A percentile compares a stretch with the other conserved stretches of the same genome.
Conservation (phyloP, 2,888 invertebrate species). For the Lomographa bimaculata region DNA sequence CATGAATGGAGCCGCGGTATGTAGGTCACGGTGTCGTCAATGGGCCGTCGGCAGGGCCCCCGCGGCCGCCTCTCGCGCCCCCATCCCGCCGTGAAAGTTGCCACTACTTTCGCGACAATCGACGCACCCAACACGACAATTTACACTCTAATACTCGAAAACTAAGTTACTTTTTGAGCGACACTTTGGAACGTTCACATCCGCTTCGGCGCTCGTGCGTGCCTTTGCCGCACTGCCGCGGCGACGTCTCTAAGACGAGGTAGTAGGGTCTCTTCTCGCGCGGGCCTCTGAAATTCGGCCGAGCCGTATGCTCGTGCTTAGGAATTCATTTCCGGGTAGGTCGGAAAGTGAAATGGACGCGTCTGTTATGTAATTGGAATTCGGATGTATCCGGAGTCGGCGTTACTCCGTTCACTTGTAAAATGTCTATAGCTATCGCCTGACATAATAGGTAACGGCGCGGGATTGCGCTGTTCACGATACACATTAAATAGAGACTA, state of each 20-base stretch:
- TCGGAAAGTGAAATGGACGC: slow-evolving; percentile 83
- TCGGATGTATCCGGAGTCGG: slow-evolving; percentile 82
- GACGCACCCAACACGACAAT: slow-evolving; percentile 54
- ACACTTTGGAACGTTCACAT: slow-evolving; percentile 69
- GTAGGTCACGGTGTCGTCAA: slow-evolving; percentile 83
- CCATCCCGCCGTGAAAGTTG: slow-evolving; percentile 80
- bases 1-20: slow-evolving; percentile 81
- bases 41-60: slow-evolving; percentile 73
- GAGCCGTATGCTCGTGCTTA: slow-evolving; percentile 80
- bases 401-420: slow-evolving; percentile 80
- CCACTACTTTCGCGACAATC: slow-evolving; percentile 80
- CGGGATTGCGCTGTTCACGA: slow-evolving; percentile 51
- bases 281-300: slow-evolving; percentile 57
- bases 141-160: slow-evolving; percentile 69
- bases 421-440: slow-evolving; percentile 74
- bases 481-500: slow-evolving; percentile 57
- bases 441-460: slow-evolving; percentile 72
- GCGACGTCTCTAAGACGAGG: slow-evolving; percentile 48
- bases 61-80: slow-evolving; percentile 74
- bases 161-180: slow-evolving; percentile 71
- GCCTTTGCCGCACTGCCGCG: slow-evolving; percentile 47
- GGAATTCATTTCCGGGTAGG: slow-evolving; percentile 84
- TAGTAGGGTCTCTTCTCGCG: slow-evolving; percentile 55
- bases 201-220: slow-evolving; percentile 75
- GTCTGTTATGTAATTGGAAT: slow-evolving; percentile 84